These are phyloP conservation scores for Antechinus flavipes DNA, from an alignment of 2,113 vertebrate genomes.

Conservation along the genomic window DNA sequence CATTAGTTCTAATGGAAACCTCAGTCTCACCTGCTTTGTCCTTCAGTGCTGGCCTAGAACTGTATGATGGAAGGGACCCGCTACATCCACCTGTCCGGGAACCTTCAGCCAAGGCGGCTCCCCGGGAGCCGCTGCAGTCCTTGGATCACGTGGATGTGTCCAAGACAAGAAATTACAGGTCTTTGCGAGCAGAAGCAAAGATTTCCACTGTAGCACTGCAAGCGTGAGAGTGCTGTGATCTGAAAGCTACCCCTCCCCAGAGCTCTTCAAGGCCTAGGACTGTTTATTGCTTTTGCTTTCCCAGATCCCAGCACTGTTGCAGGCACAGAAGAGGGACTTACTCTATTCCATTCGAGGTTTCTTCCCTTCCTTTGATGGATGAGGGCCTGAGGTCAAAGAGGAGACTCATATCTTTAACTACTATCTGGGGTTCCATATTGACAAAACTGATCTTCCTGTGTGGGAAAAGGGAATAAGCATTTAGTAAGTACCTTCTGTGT, in stretches of 20 bases:
- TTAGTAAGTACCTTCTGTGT: neutral
- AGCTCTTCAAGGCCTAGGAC: neutral
- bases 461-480: neutral
- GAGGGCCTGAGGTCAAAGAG: neutral
- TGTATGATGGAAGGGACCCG: neutral
- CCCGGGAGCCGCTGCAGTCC: neutral
- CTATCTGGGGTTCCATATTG: constrained; percentile 9
- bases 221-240: neutral
- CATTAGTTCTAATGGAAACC: neutral
- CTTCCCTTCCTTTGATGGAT: neutral
- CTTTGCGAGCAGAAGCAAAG: neutral
- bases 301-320: neutral
- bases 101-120: neutral
- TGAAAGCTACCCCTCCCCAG: neutral
- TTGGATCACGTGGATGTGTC: neutral
- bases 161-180: neutral
- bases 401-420: neutral
- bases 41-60: neutral
- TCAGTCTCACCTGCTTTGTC: neutral
- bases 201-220: neutral
- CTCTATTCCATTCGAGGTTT: neutral
- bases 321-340: neutral
- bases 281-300: neutral
- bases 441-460: neutral
- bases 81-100: neutral